Conservation (phyloP, 2,113 vertebrate species). For the Trachemys scripta region DNA sequence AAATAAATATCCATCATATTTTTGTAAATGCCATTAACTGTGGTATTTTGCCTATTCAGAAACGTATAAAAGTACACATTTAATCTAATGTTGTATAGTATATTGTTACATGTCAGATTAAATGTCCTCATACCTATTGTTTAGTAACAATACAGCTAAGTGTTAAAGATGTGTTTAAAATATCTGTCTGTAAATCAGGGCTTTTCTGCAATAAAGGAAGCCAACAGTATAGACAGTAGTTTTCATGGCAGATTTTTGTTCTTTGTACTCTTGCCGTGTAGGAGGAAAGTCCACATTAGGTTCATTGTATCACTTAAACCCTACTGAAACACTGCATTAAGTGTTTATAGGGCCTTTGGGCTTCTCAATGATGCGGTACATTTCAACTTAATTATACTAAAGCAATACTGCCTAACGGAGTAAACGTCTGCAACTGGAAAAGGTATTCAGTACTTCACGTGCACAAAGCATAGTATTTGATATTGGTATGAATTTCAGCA, state of each 20-base stretch:
- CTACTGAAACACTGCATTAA: slow-evolving; percentile 40
- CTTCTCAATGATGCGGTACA: slow-evolving; percentile 49
- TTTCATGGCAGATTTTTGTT: neutral
- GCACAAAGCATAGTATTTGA: slow-evolving; percentile 53
- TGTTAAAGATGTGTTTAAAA: neutral
- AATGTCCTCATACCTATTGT: neutral
- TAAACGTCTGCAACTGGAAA: slow-evolving; percentile 22
- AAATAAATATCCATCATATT: neutral
- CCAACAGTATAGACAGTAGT: neutral
- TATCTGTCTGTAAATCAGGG: neutral
- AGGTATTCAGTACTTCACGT: slow-evolving; percentile 55
- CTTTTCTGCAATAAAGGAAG: neutral
- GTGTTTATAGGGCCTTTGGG: slow-evolving; percentile 39
- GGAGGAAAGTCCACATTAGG: neutral
- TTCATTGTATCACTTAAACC: slow-evolving; percentile 42
- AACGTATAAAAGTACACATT: neutral
- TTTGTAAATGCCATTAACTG: neutral
- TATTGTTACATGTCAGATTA: neutral
- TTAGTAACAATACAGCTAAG: neutral
- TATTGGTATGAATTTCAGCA: slow-evolving; percentile 63
- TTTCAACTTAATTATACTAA: slow-evolving; percentile 36
- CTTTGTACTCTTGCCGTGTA: slow-evolving; percentile 24
- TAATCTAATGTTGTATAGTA: neutral
- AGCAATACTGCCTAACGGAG: slow-evolving; percentile 56
- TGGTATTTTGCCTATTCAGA: neutral